These are phyloP conservation scores for Drosophila ochracea DNA, from an alignment of 2,888 invertebrate genomes.

Conservation along the genomic window DNA sequence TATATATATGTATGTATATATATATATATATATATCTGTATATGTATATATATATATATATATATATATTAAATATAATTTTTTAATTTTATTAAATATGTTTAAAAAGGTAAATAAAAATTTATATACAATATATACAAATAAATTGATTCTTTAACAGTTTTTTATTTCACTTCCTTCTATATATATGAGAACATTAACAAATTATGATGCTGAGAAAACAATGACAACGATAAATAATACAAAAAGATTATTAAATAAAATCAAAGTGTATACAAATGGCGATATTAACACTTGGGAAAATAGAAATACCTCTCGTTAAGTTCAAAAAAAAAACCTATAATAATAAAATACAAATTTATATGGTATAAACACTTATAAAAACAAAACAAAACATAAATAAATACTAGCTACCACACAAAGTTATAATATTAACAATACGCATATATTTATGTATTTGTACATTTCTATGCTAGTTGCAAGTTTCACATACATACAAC, in stretches of 20 bases:
- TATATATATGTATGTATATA: conserved; percentile 36
- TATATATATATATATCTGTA: conserved; percentile 10
- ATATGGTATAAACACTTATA: conserved; percentile 38
- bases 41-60: conserved; percentile 39
- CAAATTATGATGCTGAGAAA: conserved; percentile 51
- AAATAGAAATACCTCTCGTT: conserved; percentile 86
- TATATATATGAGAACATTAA: conserved; percentile 18
- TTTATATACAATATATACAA: conserved; percentile 68
- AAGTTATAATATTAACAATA: conserved; percentile 24
- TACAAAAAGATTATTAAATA: conserved; percentile 37
- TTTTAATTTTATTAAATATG: conserved; percentile 74
- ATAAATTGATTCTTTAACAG: conserved; percentile 16
- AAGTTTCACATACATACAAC: conserved; percentile 31
- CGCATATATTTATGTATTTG: conserved; percentile 20
- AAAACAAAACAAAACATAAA: conserved; percentile 7
- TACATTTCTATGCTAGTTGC: conserved; percentile 17
- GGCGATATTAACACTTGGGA: conserved; percentile 83
- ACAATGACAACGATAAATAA: conserved; percentile 44
- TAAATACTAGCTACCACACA: conserved; percentile 22
- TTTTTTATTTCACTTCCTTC: conserved; percentile 29
- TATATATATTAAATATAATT: conserved; percentile 58
- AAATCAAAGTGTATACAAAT: conserved; percentile 51
- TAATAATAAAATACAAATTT: conserved; percentile 58
- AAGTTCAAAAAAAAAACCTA: conserved; percentile 85
- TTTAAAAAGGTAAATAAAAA: conserved; percentile 74